phyloP scores from a whole-genome alignment of 2,797 vertebrate species.

The Natrix natrix region DNA sequence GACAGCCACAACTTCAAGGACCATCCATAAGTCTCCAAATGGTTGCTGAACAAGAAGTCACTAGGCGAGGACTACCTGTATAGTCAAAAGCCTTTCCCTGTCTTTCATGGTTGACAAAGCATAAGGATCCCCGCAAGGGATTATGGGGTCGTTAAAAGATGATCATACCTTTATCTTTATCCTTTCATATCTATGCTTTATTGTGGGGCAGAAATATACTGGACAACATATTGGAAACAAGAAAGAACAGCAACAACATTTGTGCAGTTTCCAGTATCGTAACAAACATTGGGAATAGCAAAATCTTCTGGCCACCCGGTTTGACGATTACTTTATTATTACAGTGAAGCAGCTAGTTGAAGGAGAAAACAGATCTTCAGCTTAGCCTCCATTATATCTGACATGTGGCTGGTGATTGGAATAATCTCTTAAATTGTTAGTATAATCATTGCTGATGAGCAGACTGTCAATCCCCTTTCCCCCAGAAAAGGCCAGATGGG shows the following conservation, averaged over 20 bases:
- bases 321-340: conserved; percentile 44
- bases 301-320: conserved; percentile 47
- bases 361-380: conserved; percentile 24
- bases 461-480: conserved; percentile 28
- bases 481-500: conserved; percentile 49
- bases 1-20: too few relatives aligned
- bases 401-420: conserved; percentile 54
- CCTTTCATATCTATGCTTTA: neutral
- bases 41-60: too few relatives aligned
- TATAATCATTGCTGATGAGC: conserved; percentile 59
- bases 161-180: neutral
- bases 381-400: conserved; percentile 21
- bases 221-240: conserved; percentile 10
- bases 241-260: neutral
- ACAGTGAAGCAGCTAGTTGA: conserved; percentile 8
- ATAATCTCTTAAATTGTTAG: conserved; percentile 61
- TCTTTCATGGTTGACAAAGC: too few relatives aligned
- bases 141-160: too few relatives aligned
- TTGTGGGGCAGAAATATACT: neutral
- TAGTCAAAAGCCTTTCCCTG: too few relatives aligned
- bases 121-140: too few relatives aligned
- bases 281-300: conserved; percentile 50
- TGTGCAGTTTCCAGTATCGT: conserved; percentile 24
- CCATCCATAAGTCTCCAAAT: too few relatives aligned
- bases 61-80: too few relatives aligned